phyloP scores from a whole-genome alignment of 1,140 invertebrate genomes.

The Chrysoperla carnea region DNA sequence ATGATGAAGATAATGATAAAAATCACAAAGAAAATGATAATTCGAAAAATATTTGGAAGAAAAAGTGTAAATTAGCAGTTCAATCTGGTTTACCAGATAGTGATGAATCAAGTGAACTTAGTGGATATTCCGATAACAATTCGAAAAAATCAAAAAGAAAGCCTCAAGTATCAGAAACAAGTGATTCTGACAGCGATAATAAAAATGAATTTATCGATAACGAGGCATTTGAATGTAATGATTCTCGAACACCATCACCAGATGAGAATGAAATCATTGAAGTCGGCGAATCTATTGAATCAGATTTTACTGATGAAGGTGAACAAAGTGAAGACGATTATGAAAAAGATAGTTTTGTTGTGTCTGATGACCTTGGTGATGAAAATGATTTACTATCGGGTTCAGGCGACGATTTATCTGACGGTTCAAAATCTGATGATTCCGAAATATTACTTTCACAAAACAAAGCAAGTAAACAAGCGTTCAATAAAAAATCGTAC shows the following conservation, averaged over 20 bases:
- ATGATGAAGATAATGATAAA: too few relatives aligned
- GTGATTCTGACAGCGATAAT: not conserved
- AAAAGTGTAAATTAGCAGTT: too few relatives aligned
- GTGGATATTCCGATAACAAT: too few relatives aligned
- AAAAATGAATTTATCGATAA: not conserved
- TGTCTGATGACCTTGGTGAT: not conserved
- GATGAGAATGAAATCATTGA: not conserved
- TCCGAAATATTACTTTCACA: not conserved
- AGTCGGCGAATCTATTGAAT: not conserved
- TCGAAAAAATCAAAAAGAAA: too few relatives aligned
- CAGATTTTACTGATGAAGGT: not conserved
- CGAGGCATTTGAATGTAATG: not conserved
- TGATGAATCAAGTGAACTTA: too few relatives aligned
- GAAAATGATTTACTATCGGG: not conserved
- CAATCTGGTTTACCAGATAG: too few relatives aligned
- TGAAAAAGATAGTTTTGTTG: not conserved
- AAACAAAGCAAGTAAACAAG: not conserved
- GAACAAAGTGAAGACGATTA: not conserved
- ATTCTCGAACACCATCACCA: not conserved
- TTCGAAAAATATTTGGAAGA: too few relatives aligned
- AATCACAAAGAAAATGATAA: too few relatives aligned
- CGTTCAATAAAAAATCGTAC: not conserved
- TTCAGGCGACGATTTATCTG: not conserved
- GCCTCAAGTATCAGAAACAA: too few relatives aligned
- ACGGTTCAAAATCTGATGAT: not conserved